phyloP scores from a whole-genome alignment of 2,888 invertebrate species.

The Junonia oenone region DNA sequence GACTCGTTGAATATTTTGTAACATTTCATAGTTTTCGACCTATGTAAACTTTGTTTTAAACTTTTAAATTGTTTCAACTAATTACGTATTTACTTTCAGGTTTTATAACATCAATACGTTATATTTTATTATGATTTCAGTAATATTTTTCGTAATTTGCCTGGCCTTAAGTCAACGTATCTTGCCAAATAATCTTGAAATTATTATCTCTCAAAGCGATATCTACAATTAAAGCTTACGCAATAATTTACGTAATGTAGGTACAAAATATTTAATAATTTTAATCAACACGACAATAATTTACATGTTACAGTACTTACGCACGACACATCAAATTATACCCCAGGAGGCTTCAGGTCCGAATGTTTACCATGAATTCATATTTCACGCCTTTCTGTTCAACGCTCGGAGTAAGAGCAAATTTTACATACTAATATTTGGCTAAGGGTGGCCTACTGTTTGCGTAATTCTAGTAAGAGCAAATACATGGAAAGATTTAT shows the following conservation, averaged over 20 bases:
- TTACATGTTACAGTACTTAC: not conserved
- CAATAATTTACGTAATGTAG: not conserved
- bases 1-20: slow-evolving; percentile 17
- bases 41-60: slow-evolving; percentile 20
- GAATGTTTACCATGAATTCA: slow-evolving; percentile 10
- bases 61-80: too few relatives aligned
- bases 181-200: too few relatives aligned
- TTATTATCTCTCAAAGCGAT: too few relatives aligned
- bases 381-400: not conserved
- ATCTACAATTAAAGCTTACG: not conserved
- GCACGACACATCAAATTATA: slow-evolving; percentile 6
- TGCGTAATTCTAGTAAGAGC: too few relatives aligned
- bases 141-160: too few relatives aligned
- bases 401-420: slow-evolving; percentile 3
- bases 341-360: slow-evolving; percentile 3
- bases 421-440: not conserved
- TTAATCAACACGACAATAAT: not conserved
- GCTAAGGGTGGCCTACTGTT: not conserved
- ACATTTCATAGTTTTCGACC: slow-evolving; percentile 13
- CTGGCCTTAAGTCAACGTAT: too few relatives aligned
- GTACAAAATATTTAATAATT: not conserved
- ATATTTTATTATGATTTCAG: too few relatives aligned
- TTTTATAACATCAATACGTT: too few relatives aligned
- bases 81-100: too few relatives aligned
- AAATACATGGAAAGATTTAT: too few relatives aligned